These are phyloP conservation scores for Chaenodraco wilsoni DNA, from an alignment of 2,797 vertebrate species.

Conservation along the genomic window DNA sequence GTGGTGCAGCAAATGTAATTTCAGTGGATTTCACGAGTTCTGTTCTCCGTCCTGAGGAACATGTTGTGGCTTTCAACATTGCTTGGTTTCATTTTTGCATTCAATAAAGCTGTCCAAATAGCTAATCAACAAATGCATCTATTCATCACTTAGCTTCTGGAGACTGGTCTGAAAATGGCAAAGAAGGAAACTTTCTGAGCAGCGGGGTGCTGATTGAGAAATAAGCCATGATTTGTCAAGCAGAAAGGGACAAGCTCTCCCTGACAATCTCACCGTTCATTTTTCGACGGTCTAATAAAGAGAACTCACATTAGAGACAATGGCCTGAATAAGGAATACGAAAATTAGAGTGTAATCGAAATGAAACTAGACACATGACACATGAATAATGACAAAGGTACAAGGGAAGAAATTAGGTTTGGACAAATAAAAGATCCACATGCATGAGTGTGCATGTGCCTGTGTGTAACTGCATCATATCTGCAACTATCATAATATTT, in stretches of 20 bases:
- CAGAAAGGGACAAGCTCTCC: constrained; percentile 16
- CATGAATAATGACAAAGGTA: background rate
- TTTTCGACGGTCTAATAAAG: constrained; percentile 10
- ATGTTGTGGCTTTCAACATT: constrained; percentile 8
- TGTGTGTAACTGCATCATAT: background rate
- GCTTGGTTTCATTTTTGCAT: constrained; percentile 5
- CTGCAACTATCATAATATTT: background rate
- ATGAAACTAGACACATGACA: background rate
- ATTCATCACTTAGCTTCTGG: constrained; percentile 27
- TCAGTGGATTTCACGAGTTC: background rate
- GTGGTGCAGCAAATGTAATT: constrained; percentile 23
- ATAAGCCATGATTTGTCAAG: constrained; percentile 30
- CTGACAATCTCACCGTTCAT: constrained; percentile 10
- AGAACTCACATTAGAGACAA: constrained; percentile 19
- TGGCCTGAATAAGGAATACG: constrained; percentile 20
- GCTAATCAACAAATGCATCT: constrained; percentile 23
- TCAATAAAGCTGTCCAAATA: constrained; percentile 20
- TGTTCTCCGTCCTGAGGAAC: constrained; percentile 6
- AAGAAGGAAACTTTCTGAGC: constrained; percentile 18
- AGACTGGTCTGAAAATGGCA: constrained; percentile 21
- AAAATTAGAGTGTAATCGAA: constrained; percentile 13
- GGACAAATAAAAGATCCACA: background rate
- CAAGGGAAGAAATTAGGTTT: background rate
- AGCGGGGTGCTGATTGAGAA: constrained; percentile 33
- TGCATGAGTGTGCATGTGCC: background rate